These are phyloP conservation scores for Sycobia sp. DNA, from an alignment of 1,140 invertebrate species.

Conservation along the genomic window DNA sequence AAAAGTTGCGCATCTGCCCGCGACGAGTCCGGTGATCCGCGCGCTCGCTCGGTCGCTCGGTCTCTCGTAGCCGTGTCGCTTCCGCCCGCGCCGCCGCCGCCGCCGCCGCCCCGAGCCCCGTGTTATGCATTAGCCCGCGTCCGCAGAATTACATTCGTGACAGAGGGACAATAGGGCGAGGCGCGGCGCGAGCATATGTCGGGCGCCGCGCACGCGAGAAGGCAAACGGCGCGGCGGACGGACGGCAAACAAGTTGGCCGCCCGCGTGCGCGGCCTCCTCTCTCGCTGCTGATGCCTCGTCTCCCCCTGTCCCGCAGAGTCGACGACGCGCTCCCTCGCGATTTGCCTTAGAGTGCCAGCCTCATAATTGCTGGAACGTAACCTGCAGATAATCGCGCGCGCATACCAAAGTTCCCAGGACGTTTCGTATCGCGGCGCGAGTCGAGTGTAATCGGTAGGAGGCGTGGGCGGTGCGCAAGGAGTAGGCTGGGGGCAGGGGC, in stretches of 20 bases:
- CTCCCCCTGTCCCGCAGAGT: neutral
- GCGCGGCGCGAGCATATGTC: conserved; percentile 33
- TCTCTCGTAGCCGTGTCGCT: conserved; percentile 4
- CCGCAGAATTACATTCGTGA: conserved; percentile 42
- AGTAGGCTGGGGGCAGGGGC: no score
- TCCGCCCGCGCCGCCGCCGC: neutral
- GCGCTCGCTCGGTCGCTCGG: neutral
- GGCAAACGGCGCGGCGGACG: conserved; percentile 21
- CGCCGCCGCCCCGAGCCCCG: neutral
- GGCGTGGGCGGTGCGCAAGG: neutral
- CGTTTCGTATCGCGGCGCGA: conserved; percentile 58
- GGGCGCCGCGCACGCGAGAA: conserved; percentile 42
- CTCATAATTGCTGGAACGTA: conserved; percentile 62
- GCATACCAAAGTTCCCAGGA: conserved; percentile 58
- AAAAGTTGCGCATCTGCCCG: conserved; percentile 35
- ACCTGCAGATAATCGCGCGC: conserved; percentile 61
- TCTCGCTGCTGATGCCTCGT: conserved; percentile 32
- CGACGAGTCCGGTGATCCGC: conserved; percentile 18
- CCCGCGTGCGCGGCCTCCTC: neutral
- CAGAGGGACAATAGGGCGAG: conserved; percentile 45
- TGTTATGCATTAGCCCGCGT: conserved; percentile 46
- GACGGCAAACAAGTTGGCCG: conserved; percentile 55
- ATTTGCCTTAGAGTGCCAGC: conserved; percentile 55
- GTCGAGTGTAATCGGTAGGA: conserved; percentile 52
- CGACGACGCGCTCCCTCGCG: conserved; percentile 38